These are phyloP conservation scores for Apolygus lucorum DNA, from an alignment of 1,140 invertebrate genomes.

Conservation along the genomic window DNA sequence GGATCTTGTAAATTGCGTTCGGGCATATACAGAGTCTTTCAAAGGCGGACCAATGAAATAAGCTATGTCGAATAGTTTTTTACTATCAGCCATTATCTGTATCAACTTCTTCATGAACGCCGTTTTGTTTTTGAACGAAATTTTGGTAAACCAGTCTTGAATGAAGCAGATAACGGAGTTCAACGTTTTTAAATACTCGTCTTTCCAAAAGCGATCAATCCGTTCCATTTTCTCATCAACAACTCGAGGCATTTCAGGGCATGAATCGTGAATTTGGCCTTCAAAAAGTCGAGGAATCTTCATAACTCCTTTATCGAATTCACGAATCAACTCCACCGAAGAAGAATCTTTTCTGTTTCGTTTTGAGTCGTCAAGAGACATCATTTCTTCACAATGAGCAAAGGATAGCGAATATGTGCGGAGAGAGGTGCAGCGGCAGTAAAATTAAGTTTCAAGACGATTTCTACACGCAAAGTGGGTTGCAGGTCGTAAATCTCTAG, in stretches of 20 bases:
- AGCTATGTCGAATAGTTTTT: neutral
- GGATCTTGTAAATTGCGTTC: neutral
- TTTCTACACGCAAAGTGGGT: no score
- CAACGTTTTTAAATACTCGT: neutral
- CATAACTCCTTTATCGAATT: neutral
- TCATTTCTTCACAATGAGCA: no score
- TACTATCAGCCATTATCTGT: neutral
- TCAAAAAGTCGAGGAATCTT: neutral
- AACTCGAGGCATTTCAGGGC: neutral
- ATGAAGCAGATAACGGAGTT: neutral
- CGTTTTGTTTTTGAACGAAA: neutral
- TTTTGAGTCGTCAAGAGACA: no score
- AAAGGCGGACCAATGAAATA: neutral
- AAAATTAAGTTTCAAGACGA: no score
- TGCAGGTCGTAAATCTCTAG: no score
- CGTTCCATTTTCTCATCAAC: neutral
- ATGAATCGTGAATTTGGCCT: neutral
- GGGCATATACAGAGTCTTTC: neutral
- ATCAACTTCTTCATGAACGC: neutral
- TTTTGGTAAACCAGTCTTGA: slow-evolving; percentile 6
- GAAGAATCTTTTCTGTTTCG: no score
- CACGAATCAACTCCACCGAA: no score
- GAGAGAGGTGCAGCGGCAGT: no score
- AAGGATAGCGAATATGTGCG: no score
- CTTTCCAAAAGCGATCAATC: neutral